Evolutionary conservation across 2,797 vertebrate genomes (phyloP), one percentile per base, ranked within the genome.

Genomic region (Scolopax rusticola): DNA sequence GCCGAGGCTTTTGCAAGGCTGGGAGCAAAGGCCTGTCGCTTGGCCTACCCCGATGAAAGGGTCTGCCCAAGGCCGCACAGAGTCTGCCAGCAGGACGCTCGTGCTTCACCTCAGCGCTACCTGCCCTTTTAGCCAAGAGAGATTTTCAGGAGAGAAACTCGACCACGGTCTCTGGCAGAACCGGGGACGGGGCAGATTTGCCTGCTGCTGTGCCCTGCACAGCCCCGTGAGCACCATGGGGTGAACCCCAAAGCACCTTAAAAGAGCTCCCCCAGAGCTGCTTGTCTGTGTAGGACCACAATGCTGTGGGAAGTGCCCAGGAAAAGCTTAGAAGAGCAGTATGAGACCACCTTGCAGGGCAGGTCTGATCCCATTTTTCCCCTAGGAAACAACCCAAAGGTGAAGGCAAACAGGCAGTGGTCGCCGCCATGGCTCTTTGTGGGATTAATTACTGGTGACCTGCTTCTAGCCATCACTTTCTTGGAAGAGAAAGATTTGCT

Each of bases 401-500:
- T 41, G 51, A 90, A 30, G 21, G 47, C 63, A 84, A 65, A 24
- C 32, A 82, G 51, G 59, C 84, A 92, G 27, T 7, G 1, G 45
- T 33, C 36, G 51, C 71, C 1, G 0, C n/a, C 5, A 3, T 84
- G 56, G 40, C 33, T 84, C 70, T 67, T 33, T 53, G 33, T 51
- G 41, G 78, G 54, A 82, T 67, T 54, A 63, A 71, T 87, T 76
- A 64, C 71, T 40, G 56, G 53, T 2, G 2, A 47, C 48, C 87
- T 0, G 0, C 41, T 95, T 85, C 79, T 85, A 94, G 90, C 32
- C 77, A 87, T 6, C 2, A 3, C 59, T 8, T 84, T 89, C 86
- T 78, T 59, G 71, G 77, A 87, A 56, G 50, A 73, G 76, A 74
- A 94, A 71, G n/a, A 25, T 76, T 82, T 76, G 80, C 51, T 88